Conservation (phyloP, 2,797 vertebrate species). For the Rhinophrynus dorsalis region DNA sequence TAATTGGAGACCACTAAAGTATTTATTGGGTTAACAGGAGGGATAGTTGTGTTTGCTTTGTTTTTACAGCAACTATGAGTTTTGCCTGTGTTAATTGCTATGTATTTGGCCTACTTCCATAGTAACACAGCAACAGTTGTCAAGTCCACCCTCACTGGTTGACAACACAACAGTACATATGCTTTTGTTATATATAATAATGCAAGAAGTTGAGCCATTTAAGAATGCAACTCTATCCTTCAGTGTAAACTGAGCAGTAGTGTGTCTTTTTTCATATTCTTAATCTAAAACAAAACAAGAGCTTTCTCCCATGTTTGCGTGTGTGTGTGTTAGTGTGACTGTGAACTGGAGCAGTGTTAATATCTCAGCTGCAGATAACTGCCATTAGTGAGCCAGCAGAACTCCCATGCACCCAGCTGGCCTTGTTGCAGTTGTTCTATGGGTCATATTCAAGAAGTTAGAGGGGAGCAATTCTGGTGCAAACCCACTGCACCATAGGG, state of each 20-base stretch:
- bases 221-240: background rate
- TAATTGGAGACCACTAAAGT: too few relatives aligned
- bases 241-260: background rate
- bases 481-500: too few relatives aligned
- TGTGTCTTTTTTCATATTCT: background rate
- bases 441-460: too few relatives aligned
- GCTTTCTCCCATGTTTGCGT: too few relatives aligned
- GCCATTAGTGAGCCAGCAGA: background rate
- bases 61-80: background rate
- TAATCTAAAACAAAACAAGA: background rate
- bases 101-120: background rate
- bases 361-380: background rate
- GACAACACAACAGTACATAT: background rate
- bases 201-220: background rate
- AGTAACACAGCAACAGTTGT: conserved; percentile 11
- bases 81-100: too few relatives aligned
- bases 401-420: too few relatives aligned
- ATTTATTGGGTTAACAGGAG: too few relatives aligned
- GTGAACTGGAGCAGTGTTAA: background rate
- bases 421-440: too few relatives aligned
- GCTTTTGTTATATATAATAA: background rate
- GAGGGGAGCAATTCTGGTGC: too few relatives aligned
- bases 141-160: background rate
- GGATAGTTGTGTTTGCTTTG: background rate
- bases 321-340: background rate